Evolutionary conservation across 1,140 invertebrate genomes (phyloP).

Genomic region (Eubasilissa regina): DNA sequence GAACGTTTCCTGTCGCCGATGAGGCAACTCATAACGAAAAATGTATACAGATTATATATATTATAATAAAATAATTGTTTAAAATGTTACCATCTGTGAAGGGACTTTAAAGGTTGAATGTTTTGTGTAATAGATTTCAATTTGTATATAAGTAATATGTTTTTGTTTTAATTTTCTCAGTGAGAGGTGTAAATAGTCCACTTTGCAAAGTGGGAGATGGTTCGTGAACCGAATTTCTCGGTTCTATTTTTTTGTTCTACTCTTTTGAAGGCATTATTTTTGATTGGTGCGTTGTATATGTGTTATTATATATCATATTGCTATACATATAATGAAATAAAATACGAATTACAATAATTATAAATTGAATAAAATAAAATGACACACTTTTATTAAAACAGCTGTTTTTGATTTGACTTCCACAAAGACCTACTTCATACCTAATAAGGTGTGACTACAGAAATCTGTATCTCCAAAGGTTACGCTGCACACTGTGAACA

Average conservation of each 20-base stretch:
- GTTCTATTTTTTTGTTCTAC: slow-evolving; percentile 52
- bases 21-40: slow-evolving; percentile 45
- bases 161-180: slow-evolving; percentile 51
- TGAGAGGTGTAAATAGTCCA: slow-evolving; percentile 46
- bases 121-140: slow-evolving; percentile 60
- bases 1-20: slow-evolving; percentile 30
- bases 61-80: slow-evolving; percentile 49
- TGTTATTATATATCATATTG: slow-evolving; percentile 61
- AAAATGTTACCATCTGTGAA: slow-evolving; percentile 59
- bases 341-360: slow-evolving; percentile 62
- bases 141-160: slow-evolving; percentile 57
- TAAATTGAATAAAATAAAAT: slow-evolving; percentile 60
- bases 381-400: slow-evolving; percentile 60
- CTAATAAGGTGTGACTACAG: too few relatives aligned
- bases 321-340: slow-evolving; percentile 62
- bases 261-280: slow-evolving; percentile 60
- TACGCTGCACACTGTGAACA: too few relatives aligned
- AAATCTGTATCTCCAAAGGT: too few relatives aligned
- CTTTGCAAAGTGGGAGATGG: slow-evolving; percentile 25
- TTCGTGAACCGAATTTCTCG: slow-evolving; percentile 53
- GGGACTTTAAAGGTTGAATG: slow-evolving; percentile 56
- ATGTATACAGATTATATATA: slow-evolving; percentile 54
- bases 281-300: slow-evolving; percentile 61
- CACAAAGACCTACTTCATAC: neutral
- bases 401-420: slow-evolving; percentile 55